Evolutionary conservation across 2,888 invertebrate genomes (phyloP), one percentile per base, ranked within the genome.

Genomic region (Archaeoteleia sp.): DNA sequence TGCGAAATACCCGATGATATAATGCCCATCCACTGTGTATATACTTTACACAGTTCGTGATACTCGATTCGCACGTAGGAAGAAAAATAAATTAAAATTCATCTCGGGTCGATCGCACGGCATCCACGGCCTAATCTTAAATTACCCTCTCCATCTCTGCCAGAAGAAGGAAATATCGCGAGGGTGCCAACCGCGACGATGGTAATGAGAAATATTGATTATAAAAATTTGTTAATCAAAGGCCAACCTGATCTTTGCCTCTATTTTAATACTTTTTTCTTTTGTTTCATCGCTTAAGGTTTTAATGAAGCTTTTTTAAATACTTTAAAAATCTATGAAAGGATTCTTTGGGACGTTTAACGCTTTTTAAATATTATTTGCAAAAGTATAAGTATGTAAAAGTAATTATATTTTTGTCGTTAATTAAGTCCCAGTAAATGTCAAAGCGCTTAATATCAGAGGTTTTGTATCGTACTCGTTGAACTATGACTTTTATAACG

Each of bases 81-180:
- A n/a, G 40, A 46, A 58, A 40, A 40, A 42, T 48, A 42, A 48
- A 58, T 40, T 40, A 48, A 58, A 58, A 48, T 58, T 48, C 42
- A 58, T 55, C 39, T 39, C 30, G 30, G 20, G 23, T 32, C 34
- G 23, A 57, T 57, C 55, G 46, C 27, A 13, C 54, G 35, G 42
- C 25, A 27, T 39, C 42, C 32, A 32, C 39, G 39, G 20, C 49
- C 49, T 43, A 29, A 49, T 60, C 45, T 60, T 51, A 51, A 51
- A 51, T 51, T 60, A 60, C 45, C 60, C n/a, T n/a, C n/a, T n/a
- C n/a, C n/a, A n/a, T n/a, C 37, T 40, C 5, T 34, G 39, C 7
- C 42, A 40, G 13, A 45, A 29, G 30, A 57, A 57, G 49, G 51
- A 60, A 51, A 43, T 45, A 51, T 45, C 17, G 51, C 23, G 23